phyloP scores from a whole-genome alignment of 2,113 vertebrate genomes.

The Bombycilla garrulus region DNA sequence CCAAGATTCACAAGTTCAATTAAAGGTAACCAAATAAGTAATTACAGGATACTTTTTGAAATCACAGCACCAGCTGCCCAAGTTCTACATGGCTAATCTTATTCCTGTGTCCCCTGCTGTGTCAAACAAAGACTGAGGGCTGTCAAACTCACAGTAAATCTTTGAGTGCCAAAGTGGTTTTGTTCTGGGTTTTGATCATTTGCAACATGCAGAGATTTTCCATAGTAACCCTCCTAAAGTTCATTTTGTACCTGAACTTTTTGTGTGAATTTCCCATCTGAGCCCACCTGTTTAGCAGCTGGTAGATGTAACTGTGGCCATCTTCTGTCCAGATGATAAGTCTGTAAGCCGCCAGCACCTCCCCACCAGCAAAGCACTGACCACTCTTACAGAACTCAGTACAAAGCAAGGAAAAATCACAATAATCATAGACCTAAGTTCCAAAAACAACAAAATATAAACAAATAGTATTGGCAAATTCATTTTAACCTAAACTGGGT shows the following conservation, averaged over 20 bases:
- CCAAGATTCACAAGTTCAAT: constrained; percentile 54
- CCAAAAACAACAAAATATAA: background rate
- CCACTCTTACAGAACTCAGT: constrained; percentile 63
- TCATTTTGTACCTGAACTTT: constrained; percentile 80
- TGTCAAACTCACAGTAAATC: constrained; percentile 73
- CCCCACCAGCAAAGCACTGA: constrained; percentile 75
- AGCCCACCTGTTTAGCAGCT: constrained; percentile 87
- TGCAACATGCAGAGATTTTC: constrained; percentile 75
- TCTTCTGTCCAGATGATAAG: constrained; percentile 81
- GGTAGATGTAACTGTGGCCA: constrained; percentile 81
- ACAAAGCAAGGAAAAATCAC: constrained; percentile 80
- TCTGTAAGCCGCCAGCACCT: constrained; percentile 77
- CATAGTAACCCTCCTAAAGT: constrained; percentile 78
- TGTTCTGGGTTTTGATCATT: constrained; percentile 82
- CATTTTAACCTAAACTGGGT: background rate
- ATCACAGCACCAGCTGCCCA: constrained; percentile 78
- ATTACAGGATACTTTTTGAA: constrained; percentile 76
- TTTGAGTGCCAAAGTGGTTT: constrained; percentile 76
- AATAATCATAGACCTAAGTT: constrained; percentile 79
- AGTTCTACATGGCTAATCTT: constrained; percentile 82
- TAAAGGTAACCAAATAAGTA: constrained; percentile 69
- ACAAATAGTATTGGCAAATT: background rate
- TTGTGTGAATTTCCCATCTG: constrained; percentile 70
- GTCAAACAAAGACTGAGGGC: constrained; percentile 74
- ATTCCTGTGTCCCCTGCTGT: constrained; percentile 75